A percentile compares a stretch with the other conserved stretches of the same genome.
phyloP scores from a whole-genome alignment of 2,888 invertebrate genomes.

The Venustoraphidia nigricollis region DNA sequence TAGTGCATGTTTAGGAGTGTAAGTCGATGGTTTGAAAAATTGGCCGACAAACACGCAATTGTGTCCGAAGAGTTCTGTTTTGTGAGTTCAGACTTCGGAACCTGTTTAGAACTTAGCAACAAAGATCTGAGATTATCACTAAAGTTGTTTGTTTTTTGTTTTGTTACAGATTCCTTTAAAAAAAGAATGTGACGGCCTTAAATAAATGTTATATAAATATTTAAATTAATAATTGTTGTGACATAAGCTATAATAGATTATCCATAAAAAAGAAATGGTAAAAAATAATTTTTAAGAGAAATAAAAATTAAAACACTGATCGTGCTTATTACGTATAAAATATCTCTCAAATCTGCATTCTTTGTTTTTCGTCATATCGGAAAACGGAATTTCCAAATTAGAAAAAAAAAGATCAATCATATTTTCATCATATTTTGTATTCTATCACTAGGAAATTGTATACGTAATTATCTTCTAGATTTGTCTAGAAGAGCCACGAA shows the following conservation, averaged over 20 bases:
- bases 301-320: background rate
- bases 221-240: constrained; percentile 29
- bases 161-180: constrained; percentile 30
- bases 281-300: constrained; percentile 3
- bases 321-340: background rate
- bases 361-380: background rate
- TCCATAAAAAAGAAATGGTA: constrained; percentile 17
- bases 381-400: too few relatives aligned
- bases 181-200: constrained; percentile 33
- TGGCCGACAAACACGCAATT: background rate
- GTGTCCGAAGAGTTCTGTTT: too few relatives aligned
- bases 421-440: too few relatives aligned
- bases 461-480: too few relatives aligned
- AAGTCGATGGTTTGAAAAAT: too few relatives aligned
- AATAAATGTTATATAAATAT: constrained; percentile 15
- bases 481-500: too few relatives aligned
- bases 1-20: too few relatives aligned
- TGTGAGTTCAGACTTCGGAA: too few relatives aligned
- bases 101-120: too few relatives aligned
- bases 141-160: constrained; percentile 15
- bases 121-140: too few relatives aligned
- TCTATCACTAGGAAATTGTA: too few relatives aligned
- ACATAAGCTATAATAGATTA: constrained; percentile 18
- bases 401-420: too few relatives aligned
- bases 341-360: background rate